Percentiles rank a stretch among this genome's conserved stretches.
phyloP scores from a whole-genome alignment of 2,888 invertebrate species.

The Himalopsyche anomala region DNA sequence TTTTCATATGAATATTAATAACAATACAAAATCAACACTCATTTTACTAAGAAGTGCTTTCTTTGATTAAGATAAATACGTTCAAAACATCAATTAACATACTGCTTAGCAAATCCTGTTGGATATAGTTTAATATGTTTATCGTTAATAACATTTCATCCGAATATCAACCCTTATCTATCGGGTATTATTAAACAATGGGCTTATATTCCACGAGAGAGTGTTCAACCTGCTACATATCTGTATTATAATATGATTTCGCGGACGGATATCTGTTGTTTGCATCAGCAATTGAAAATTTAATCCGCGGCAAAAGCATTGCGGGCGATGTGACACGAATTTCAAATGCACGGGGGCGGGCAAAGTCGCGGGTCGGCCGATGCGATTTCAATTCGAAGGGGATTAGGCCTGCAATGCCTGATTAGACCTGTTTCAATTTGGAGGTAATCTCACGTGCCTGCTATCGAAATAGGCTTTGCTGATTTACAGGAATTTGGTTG shows the following conservation, averaged over 20 bases:
- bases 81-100: too few relatives aligned
- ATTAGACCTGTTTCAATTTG: constrained; percentile 29
- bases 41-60: too few relatives aligned
- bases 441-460: constrained; percentile 2
- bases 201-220: neutral
- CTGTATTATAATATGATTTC: neutral
- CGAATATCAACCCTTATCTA: neutral
- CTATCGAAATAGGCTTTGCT: neutral
- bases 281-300: constrained; percentile 25
- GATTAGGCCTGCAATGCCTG: constrained; percentile 25
- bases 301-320: constrained; percentile 22
- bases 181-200: neutral
- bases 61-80: too few relatives aligned
- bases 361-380: neutral
- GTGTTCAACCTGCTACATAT: constrained; percentile 10
- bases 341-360: constrained; percentile 19
- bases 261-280: constrained; percentile 1
- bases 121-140: too few relatives aligned
- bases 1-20: too few relatives aligned
- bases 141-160: neutral
- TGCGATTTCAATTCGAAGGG: constrained; percentile 22
- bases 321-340: constrained; percentile 32
- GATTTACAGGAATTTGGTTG: neutral
- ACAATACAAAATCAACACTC: too few relatives aligned
- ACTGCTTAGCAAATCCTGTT: too few relatives aligned